Evolutionary conservation across 2,113 vertebrate species (phyloP).

Genomic region (Hydrochoerus hydrochaeris): DNA sequence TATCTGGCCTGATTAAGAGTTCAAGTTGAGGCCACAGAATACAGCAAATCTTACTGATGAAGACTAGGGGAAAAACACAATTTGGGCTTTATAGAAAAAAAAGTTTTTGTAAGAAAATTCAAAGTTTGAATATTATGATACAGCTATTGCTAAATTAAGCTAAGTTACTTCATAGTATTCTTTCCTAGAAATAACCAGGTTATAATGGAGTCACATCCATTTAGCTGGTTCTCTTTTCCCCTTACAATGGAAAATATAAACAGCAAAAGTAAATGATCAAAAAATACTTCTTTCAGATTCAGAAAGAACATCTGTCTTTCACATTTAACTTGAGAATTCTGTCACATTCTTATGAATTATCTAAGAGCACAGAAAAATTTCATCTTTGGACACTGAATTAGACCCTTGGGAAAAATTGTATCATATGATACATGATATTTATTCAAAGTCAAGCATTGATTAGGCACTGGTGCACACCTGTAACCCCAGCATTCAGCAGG

Average conservation of each 20-base stretch:
- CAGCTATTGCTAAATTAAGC: not conserved
- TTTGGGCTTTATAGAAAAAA: not conserved
- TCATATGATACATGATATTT: not conserved
- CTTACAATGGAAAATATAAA: not conserved
- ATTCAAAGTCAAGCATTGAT: not conserved
- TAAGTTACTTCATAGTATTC: not conserved
- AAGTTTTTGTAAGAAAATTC: not conserved
- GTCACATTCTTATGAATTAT: slow-evolving; percentile 38
- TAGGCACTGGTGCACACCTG: not conserved
- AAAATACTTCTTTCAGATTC: slow-evolving; percentile 12
- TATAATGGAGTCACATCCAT: slow-evolving; percentile 1
- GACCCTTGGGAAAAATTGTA: not conserved
- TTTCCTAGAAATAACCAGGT: slow-evolving; percentile 20
- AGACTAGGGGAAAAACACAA: not conserved
- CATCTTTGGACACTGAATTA: not conserved
- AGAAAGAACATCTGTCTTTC: slow-evolving; percentile 23
- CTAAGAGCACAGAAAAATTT: not conserved
- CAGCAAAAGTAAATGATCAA: not conserved
- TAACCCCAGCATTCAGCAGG: not conserved
- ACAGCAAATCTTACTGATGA: not conserved
- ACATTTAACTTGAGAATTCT: slow-evolving; percentile 16
- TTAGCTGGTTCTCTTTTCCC: not conserved
- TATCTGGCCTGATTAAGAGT: not conserved
- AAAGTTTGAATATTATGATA: slow-evolving; percentile 1
- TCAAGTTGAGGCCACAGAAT: not conserved